Evolutionary conservation across 2,113 vertebrate genomes (phyloP), one percentile per base, ranked within the genome.

Genomic region (Grallaria varia): DNA sequence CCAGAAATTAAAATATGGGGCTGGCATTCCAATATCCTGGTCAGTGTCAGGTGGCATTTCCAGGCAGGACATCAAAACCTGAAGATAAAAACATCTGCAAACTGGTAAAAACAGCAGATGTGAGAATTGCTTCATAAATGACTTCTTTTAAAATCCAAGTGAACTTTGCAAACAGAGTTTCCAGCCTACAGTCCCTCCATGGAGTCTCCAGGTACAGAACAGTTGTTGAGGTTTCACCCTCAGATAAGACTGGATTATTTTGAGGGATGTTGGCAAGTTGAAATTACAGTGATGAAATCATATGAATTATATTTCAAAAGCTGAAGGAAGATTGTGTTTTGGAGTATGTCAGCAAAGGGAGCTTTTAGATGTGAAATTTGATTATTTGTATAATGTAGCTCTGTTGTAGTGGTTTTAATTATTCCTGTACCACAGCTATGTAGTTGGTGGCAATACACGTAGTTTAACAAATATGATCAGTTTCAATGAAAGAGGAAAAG

Each of bases 381-480:
- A n/a, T 81, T 75, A n/a, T 79, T 69, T 85, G 49, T 56, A 8
- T 42, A 53, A 69, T 40, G 24, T 28, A 42, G 69, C 58, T 87
- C 37, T 39, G 4, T 30, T 79, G 63, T 47, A 23, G 62, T 66
- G 50, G 25, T 47, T 95, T 77, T 85, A 89, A 74, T 91, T 50
- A 83, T 83, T 62, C 35, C 4, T n/a, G 12, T 87, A 72, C 67
- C 20, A 5, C 40, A 24, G 84, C 75, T 78, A 9, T 8, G 19
- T 63, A 18, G 84, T n/a, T 77, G 39, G 73, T 94, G 39, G 37
- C 55, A 92, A 90, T 72, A 84, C 76, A 81, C 50, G 45, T 24
- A 82, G 77, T 87, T 96, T 87, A 55, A 85, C 62, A 94, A 95
- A 73, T 91, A 49, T 42, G 78, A 87, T 89, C 44, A 40, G 20